Percentiles rank a stretch among this genome's conserved stretches.
phyloP scores from a whole-genome alignment of 2,888 invertebrate genomes.

The Aquatica leii region DNA sequence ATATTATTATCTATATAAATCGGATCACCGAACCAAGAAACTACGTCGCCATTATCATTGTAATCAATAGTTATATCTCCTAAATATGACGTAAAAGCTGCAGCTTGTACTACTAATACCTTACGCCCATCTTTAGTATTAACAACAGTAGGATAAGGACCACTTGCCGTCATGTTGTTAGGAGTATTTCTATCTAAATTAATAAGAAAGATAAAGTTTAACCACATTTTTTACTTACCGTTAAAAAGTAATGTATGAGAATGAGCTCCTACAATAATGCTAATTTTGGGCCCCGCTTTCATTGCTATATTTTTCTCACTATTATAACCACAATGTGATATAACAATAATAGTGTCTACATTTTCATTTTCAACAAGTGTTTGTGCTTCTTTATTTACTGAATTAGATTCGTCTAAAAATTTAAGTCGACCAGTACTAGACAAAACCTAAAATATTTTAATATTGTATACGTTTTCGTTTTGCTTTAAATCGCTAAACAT shows the following conservation, averaged over 20 bases:
- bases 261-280: slow-evolving; percentile 87
- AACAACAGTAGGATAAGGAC: slow-evolving; percentile 77
- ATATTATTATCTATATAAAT: slow-evolving; percentile 71
- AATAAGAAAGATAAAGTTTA: not conserved
- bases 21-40: slow-evolving; percentile 73
- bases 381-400: slow-evolving; percentile 73
- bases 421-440: slow-evolving; percentile 72
- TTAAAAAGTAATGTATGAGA: slow-evolving; percentile 82
- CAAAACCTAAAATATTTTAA: slow-evolving; percentile 54
- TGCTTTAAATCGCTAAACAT: too few species aligned
- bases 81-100: slow-evolving; percentile 77
- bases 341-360: slow-evolving; percentile 79
- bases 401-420: slow-evolving; percentile 74
- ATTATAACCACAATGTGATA: slow-evolving; percentile 82
- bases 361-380: slow-evolving; percentile 67
- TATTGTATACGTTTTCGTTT: too few species aligned
- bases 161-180: slow-evolving; percentile 65
- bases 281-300: slow-evolving; percentile 71
- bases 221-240: slow-evolving; percentile 50
- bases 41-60: slow-evolving; percentile 71
- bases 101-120: slow-evolving; percentile 76
- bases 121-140: slow-evolving; percentile 64
- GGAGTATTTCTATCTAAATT: slow-evolving; percentile 34
- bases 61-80: too few species aligned
- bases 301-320: slow-evolving; percentile 73